Evolutionary conservation across 2,113 vertebrate genomes (phyloP).

Genomic region (Oxygymnocypris stewartii): DNA sequence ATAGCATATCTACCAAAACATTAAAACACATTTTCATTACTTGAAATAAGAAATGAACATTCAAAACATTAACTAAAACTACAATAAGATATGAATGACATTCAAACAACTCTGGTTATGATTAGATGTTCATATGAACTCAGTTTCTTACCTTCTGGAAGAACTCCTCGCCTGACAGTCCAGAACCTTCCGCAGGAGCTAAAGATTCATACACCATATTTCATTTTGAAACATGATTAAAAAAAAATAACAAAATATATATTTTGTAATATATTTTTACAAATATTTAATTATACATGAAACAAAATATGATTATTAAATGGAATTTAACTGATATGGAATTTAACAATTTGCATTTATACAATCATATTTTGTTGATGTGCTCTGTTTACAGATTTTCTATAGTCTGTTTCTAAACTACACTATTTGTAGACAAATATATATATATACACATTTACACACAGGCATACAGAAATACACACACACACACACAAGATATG

Average conservation of each 20-base stretch:
- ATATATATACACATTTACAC: too few species aligned
- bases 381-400: too few species aligned
- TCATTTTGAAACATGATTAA: background rate
- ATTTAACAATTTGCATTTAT: background rate
- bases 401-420: background rate
- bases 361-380: background rate
- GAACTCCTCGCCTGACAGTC: slow-evolving; percentile 74
- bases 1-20: too few species aligned
- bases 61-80: background rate
- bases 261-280: too few species aligned
- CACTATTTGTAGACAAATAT: background rate
- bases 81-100: background rate
- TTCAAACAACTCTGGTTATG: too few species aligned
- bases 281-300: background rate
- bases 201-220: slow-evolving; percentile 23
- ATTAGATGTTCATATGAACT: background rate
- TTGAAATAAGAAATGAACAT: background rate
- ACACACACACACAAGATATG: too few species aligned
- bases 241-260: background rate
- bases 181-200: slow-evolving; percentile 67
- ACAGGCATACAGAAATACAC: too few species aligned
- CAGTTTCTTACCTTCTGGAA: slow-evolving; percentile 73
- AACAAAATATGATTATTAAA: background rate
- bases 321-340: background rate
- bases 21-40: too few species aligned